phyloP scores from a whole-genome alignment of 2,113 vertebrate species.

The Oostethus manadensis region DNA sequence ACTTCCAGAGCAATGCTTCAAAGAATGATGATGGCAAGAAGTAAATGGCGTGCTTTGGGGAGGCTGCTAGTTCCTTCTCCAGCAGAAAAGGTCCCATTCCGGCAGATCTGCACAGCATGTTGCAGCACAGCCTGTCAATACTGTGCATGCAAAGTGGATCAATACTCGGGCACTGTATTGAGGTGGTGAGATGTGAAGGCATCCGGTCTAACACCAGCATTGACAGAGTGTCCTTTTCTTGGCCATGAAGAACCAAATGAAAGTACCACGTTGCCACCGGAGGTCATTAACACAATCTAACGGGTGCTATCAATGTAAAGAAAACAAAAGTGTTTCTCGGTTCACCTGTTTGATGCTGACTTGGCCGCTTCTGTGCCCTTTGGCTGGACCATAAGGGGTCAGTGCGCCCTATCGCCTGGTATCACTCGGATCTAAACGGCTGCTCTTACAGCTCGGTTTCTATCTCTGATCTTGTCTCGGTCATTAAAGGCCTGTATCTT shows the following conservation, averaged over 20 bases:
- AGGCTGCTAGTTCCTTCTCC: constrained; percentile 30
- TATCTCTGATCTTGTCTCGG: constrained; percentile 53
- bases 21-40: neutral
- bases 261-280: constrained; percentile 16
- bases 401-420: constrained; percentile 24
- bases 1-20: constrained; percentile 16
- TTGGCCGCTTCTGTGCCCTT: constrained; percentile 1
- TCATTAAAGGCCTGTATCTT: constrained; percentile 70
- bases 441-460: constrained; percentile 45
- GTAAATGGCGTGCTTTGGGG: constrained; percentile 9
- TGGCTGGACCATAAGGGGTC: constrained; percentile 7
- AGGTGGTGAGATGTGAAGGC: constrained; percentile 22
- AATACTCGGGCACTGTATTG: constrained; percentile 18
- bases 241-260: neutral
- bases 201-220: constrained; percentile 14
- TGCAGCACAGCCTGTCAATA: constrained; percentile 36
- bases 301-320: constrained; percentile 35
- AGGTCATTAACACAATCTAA: constrained; percentile 43
- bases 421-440: constrained; percentile 52
- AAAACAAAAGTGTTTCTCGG: constrained; percentile 9
- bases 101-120: constrained; percentile 23
- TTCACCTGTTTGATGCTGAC: constrained; percentile 33
- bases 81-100: constrained; percentile 7
- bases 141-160: constrained; percentile 30
- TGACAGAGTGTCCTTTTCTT: constrained; percentile 3